phyloP scores from a whole-genome alignment of 2,888 invertebrate genomes.

The Neoscelio sp. region DNA sequence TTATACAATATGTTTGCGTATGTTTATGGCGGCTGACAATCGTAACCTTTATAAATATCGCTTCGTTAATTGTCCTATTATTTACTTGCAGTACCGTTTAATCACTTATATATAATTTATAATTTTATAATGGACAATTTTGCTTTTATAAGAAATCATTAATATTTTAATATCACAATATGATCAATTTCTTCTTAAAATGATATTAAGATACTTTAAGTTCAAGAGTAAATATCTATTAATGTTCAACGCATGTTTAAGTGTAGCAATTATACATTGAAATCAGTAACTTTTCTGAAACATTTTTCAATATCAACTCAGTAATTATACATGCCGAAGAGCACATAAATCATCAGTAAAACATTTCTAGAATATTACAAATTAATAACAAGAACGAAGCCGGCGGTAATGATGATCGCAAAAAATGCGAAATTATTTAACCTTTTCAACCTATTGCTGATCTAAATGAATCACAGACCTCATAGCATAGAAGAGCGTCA shows the following conservation, averaged over 20 bases:
- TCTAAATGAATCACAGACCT: slow-evolving; percentile 36
- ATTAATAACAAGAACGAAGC: neutral
- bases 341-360: slow-evolving; percentile 16
- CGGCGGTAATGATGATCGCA: neutral
- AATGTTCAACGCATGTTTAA: too few relatives aligned
- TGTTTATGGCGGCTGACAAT: slow-evolving; percentile 48
- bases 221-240: slow-evolving; percentile 18
- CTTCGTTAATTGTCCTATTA: slow-evolving; percentile 43
- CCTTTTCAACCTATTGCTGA: slow-evolving; percentile 48
- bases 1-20: slow-evolving; percentile 19
- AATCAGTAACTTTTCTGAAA: too few relatives aligned
- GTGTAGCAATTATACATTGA: too few relatives aligned
- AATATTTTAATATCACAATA: slow-evolving; percentile 38
- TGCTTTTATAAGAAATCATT: too few relatives aligned
- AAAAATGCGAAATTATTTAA: slow-evolving; percentile 30
- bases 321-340: too few relatives aligned
- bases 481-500: slow-evolving; percentile 26
- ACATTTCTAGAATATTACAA: slow-evolving; percentile 4
- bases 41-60: slow-evolving; percentile 53
- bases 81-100: slow-evolving; percentile 21
- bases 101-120: slow-evolving; percentile 48
- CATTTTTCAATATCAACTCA: too few relatives aligned
- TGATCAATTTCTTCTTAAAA: slow-evolving; percentile 29
- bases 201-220: slow-evolving; percentile 19
- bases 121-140: slow-evolving; percentile 8